Evolutionary conservation across 1,140 invertebrate genomes (phyloP).

Genomic region (Lamellibrachia luymesi): DNA sequence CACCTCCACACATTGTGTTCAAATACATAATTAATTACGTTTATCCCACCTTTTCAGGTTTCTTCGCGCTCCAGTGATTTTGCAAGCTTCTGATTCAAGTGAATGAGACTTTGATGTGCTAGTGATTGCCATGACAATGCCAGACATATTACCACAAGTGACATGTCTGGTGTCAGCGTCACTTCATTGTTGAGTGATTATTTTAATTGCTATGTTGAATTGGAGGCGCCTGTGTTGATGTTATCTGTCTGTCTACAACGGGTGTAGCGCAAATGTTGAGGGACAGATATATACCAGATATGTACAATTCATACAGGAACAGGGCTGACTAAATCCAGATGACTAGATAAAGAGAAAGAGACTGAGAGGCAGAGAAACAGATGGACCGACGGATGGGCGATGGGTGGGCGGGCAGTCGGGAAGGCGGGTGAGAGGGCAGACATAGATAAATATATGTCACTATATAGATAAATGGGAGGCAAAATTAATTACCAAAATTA

Average conservation of each 20-base stretch:
- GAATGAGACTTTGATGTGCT: not conserved
- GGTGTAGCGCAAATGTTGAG: too few relatives aligned
- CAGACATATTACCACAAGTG: not conserved
- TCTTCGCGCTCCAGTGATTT: not conserved
- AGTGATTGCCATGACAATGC: not conserved
- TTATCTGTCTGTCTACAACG: not conserved
- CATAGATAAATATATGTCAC: too few relatives aligned
- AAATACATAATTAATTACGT: not conserved
- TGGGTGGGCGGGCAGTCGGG: too few relatives aligned
- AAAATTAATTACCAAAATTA: too few relatives aligned
- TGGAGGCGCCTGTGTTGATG: conserved; percentile 2
- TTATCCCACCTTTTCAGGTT: not conserved
- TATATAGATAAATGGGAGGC: too few relatives aligned
- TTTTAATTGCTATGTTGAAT: not conserved
- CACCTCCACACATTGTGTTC: not conserved
- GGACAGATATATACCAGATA: too few relatives aligned
- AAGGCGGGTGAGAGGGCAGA: too few relatives aligned
- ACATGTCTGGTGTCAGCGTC: not conserved
- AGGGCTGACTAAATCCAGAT: too few relatives aligned
- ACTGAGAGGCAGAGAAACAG: too few relatives aligned
- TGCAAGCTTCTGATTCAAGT: not conserved
- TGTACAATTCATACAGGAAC: too few relatives aligned
- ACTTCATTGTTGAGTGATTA: not conserved
- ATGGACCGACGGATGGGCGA: too few relatives aligned
- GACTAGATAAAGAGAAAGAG: too few relatives aligned